Base-by-base conservation (phyloP, 2,113 vertebrate genomes). In the Nesogale talazaci region DNA sequence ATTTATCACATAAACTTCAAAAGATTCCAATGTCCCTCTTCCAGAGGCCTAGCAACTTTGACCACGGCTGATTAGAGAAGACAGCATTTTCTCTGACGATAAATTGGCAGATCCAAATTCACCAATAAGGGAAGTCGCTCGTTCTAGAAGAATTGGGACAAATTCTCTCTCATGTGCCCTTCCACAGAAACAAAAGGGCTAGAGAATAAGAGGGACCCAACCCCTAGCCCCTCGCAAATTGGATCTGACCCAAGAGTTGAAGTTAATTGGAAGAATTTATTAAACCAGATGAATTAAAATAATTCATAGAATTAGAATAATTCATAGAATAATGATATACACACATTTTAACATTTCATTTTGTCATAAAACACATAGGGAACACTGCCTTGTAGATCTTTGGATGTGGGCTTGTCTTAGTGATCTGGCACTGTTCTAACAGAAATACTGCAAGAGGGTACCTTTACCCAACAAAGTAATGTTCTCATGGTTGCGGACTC, bases 261-360 rank as follows among this genome's bases (percentile, higher is more conserved):
- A 56, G n/a, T 83, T 78, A 84, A 77, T 34, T 78, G 17, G 42
- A 42, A 72, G 79, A 81, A 34, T 86, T 40, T 69, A 70, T 63
- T 63, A 59, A 83, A 70, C 4, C 75, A 92, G 46, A 72, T n/a
- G 16, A 85, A 93, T 75, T 46, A 79, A 40, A 77, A 69, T 81
- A 83, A 63, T 52, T n/a, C n/a, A n/a, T n/a, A n/a, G n/a, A n/a
- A n/a, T n/a, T n/a, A n/a, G n/a, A n/a, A n/a, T n/a, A n/a, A n/a
- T n/a, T n/a, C n/a, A n/a, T n/a, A n/a, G n/a, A 77, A 69, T 81
- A 83, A 63, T 52, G n/a, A 16, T 27, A 79, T 27, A 40, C 61
- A 40, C 4, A 69, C 10, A 88, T 52, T 9, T 79, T 91, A 67
- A 52, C 31, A 61, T 95, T 83, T 75, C 36, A 78, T 87, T 69